Evolutionary conservation across 2,888 invertebrate genomes (phyloP).

Genomic region (Sinopyrophorus schimmeli): DNA sequence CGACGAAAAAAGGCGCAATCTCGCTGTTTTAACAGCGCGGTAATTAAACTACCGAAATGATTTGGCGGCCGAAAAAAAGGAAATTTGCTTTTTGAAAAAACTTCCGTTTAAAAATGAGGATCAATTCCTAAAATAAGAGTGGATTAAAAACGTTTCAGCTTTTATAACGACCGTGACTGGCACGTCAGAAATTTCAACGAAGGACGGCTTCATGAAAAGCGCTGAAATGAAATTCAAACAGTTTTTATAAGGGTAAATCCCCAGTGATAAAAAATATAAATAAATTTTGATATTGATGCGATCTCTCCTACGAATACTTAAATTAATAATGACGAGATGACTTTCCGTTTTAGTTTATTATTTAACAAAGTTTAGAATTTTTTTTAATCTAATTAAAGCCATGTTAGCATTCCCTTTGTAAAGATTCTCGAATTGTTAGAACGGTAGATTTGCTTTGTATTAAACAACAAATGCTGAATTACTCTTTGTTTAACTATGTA

Average conservation of each 20-base stretch:
- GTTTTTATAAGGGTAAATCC: not conserved
- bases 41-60: conserved; percentile 4
- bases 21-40: not conserved
- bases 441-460: no score
- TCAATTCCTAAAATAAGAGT: no score
- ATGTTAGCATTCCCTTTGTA: no score
- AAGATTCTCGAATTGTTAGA: no score
- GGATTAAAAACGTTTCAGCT: not conserved
- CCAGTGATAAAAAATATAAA: not conserved
- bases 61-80: no score
- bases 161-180: no score
- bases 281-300: not conserved
- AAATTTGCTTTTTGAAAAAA: no score
- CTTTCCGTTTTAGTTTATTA: not conserved
- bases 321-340: not conserved
- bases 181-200: not conserved
- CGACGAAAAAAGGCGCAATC: not conserved
- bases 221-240: conserved; percentile 1
- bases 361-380: no score
- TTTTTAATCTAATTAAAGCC: no score
- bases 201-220: not conserved
- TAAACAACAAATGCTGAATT: no score
- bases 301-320: not conserved
- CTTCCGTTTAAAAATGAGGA: no score
- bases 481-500: no score